Evolutionary conservation across 2,888 invertebrate genomes (phyloP).

Genomic region (Ornithoptera priamus): DNA sequence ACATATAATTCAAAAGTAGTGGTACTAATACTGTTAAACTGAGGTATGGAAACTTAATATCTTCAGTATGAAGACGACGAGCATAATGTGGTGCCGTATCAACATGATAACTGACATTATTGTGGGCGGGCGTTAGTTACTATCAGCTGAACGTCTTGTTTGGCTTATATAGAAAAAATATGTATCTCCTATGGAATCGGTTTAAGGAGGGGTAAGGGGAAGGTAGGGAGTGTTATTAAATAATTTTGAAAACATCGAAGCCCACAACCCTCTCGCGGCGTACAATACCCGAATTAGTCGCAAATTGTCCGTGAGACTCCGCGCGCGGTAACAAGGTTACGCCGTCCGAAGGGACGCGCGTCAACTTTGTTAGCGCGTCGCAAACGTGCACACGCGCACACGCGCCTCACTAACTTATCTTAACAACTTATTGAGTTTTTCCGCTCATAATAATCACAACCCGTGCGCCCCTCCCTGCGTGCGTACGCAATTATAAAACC

Average conservation of each 20-base stretch:
- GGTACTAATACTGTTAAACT: too few relatives aligned
- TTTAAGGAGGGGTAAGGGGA: too few relatives aligned
- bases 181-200: too few relatives aligned
- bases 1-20: too few relatives aligned
- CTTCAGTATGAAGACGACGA: too few relatives aligned
- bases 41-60: too few relatives aligned
- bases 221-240: too few relatives aligned
- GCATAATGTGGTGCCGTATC: too few relatives aligned
- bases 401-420: constrained; percentile 22
- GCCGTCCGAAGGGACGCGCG: constrained; percentile 24
- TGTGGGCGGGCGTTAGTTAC: too few relatives aligned
- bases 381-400: constrained; percentile 26
- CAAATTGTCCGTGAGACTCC: constrained; percentile 30
- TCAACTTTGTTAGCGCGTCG: constrained; percentile 32
- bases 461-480: background rate
- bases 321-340: constrained; percentile 31
- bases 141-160: too few relatives aligned
- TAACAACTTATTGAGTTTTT: constrained; percentile 17
- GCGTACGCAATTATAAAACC: background rate
- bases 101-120: too few relatives aligned
- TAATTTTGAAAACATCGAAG: background rate
- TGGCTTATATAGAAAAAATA: too few relatives aligned
- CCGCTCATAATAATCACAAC: constrained; percentile 12
- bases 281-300: constrained; percentile 30
- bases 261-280: constrained; percentile 19